A percentile compares a stretch with the other conserved stretches of the same genome.
Evolutionary conservation across 2,888 invertebrate species (phyloP).

Genomic region (Macrostomum cliftonense): DNA sequence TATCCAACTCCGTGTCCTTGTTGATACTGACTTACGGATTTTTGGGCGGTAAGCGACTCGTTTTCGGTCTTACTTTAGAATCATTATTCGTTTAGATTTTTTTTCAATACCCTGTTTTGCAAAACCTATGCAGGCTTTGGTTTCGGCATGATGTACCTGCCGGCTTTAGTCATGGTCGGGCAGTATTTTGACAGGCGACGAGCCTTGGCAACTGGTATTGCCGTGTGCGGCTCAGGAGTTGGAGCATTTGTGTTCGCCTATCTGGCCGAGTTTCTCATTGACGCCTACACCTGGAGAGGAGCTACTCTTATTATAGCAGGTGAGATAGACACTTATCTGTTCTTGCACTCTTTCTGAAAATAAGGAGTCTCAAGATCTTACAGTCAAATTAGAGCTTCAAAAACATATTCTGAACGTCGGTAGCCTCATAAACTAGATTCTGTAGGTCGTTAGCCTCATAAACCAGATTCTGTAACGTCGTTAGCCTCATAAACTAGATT

Average conservation of each 20-base stretch:
- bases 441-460: no score
- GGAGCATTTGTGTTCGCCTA: constrained; percentile 34
- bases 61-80: no score
- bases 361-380: no score
- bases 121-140: constrained; percentile 24
- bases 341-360: no score
- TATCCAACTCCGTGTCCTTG: constrained; percentile 58
- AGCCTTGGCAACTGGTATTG: constrained; percentile 33
- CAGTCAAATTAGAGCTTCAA: no score
- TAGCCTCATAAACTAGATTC: no score
- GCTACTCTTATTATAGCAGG: constrained; percentile 24
- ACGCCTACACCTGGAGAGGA: constrained; percentile 31
- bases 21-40: constrained; percentile 65
- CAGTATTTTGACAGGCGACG: constrained; percentile 36
- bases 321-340: constrained; percentile 48
- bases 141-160: constrained; percentile 31
- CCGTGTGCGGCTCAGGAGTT: constrained; percentile 34
- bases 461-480: no score
- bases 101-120: no score
- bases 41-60: constrained; percentile 64
- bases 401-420: no score
- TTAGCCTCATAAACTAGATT: no score
- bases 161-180: constrained; percentile 34
- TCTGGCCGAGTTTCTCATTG: constrained; percentile 24
- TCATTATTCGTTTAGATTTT: no score